Evolutionary conservation across 2,888 invertebrate species (phyloP).

Genomic region (Drosophila paranaensis): DNA sequence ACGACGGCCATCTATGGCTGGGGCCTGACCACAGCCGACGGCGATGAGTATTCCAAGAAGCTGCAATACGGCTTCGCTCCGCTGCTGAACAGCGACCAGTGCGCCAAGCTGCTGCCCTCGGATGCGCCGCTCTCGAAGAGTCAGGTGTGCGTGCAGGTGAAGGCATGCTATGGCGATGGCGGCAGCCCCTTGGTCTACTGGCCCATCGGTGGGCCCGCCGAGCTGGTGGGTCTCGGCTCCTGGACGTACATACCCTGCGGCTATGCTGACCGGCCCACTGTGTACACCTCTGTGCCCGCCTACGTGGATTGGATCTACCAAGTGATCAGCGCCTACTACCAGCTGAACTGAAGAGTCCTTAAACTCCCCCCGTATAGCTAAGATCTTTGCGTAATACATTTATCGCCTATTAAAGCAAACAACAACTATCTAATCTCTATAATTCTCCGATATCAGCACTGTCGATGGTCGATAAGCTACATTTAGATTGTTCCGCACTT

Average conservation of each 20-base stretch:
- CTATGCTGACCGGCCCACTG: conserved; percentile 70
- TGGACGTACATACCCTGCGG: conserved; percentile 80
- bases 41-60: conserved; percentile 59
- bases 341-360: conserved; percentile 51
- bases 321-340: conserved; percentile 73
- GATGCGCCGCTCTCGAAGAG: conserved; percentile 65
- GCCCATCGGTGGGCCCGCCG: conserved; percentile 61
- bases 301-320: conserved; percentile 75
- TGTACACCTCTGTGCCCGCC: conserved; percentile 61
- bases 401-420: conserved; percentile 45
- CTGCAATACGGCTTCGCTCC: conserved; percentile 67
- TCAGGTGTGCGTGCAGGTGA: conserved; percentile 69
- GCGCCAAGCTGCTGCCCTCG: conserved; percentile 54
- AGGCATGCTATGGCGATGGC: conserved; percentile 78
- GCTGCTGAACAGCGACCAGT: conserved; percentile 51
- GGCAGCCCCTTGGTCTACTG: conserved; percentile 77
- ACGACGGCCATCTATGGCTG: conserved; percentile 71
- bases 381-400: conserved; percentile 48
- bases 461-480: conserved; percentile 45
- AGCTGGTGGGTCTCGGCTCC: conserved; percentile 73
- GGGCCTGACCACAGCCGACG: conserved; percentile 69
- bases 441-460: conserved; percentile 13
- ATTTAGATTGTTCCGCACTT: conserved; percentile 12
- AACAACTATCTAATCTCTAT: conserved; percentile 47
- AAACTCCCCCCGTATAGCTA: not conserved